These are phyloP conservation scores for Tetranychus urticae DNA, from an alignment of 1,140 invertebrate species.

Conservation along the genomic window DNA sequence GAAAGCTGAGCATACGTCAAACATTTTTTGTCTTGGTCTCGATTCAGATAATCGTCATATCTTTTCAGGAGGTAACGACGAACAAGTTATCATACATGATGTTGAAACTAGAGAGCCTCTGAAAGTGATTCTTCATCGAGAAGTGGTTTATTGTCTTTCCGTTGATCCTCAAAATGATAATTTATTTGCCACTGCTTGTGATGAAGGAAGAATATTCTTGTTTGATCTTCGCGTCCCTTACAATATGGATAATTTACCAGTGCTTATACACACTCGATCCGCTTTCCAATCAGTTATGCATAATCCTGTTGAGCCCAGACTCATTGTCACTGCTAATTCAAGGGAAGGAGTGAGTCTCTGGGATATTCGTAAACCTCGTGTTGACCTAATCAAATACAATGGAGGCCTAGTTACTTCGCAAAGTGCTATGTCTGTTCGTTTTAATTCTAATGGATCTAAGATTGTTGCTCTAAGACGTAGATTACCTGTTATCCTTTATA, in stretches of 20 bases:
- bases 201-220: constrained; percentile 60
- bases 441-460: constrained; percentile 48
- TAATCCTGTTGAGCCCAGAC: constrained; percentile 52
- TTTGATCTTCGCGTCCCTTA: constrained; percentile 45
- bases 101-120: constrained; percentile 44
- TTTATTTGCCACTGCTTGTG: constrained; percentile 63
- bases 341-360: constrained; percentile 65
- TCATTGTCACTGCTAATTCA: constrained; percentile 64
- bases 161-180: constrained; percentile 57
- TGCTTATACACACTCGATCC: constrained; percentile 36
- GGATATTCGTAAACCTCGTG: constrained; percentile 57
- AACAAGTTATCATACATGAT: constrained; percentile 71
- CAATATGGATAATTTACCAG: constrained; percentile 25
- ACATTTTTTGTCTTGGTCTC: constrained; percentile 76
- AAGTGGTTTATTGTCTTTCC: constrained; percentile 65
- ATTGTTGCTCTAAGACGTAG: constrained; percentile 59
- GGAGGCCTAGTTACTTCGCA: constrained; percentile 38
- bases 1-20: constrained; percentile 61
- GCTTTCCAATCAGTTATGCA: constrained; percentile 76
- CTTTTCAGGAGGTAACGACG: constrained; percentile 72
- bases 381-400: constrained; percentile 35
- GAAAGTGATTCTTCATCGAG: constrained; percentile 54
- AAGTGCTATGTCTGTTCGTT: constrained; percentile 66
- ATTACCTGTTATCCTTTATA: constrained; percentile 55
- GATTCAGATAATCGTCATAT: constrained; percentile 49